Evolutionary conservation across 2,113 vertebrate species (phyloP).

Genomic region (Leiothrix lutea): DNA sequence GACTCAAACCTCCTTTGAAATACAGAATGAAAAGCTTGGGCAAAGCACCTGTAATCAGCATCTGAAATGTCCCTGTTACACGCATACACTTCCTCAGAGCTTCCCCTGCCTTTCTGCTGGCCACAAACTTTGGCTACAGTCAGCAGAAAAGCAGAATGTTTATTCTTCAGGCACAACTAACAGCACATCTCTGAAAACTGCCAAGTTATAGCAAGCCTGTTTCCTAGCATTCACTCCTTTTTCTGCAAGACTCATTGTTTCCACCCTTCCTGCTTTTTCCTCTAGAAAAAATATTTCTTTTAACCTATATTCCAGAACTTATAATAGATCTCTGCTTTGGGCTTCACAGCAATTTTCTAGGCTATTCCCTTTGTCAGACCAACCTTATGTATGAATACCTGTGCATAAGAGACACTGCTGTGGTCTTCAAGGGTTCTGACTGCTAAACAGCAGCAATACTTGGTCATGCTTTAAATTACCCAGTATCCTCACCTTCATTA

Average conservation of each 20-base stretch:
- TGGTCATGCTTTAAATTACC: not conserved
- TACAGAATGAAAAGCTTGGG: not conserved
- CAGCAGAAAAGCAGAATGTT: not conserved
- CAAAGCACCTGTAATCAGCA: not conserved
- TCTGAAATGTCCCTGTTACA: not conserved
- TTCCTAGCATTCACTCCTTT: not conserved
- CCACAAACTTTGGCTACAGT: not conserved
- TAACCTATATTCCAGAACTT: not conserved
- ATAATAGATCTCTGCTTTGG: not conserved
- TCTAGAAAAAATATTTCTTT: not conserved
- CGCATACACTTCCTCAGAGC: not conserved
- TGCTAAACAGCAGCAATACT: accelerated
- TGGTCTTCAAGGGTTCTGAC: not conserved
- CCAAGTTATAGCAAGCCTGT: not conserved
- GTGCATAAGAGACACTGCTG: not conserved
- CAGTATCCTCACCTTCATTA: not conserved
- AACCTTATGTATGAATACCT: not conserved
- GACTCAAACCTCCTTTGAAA: not conserved
- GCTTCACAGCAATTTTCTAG: not conserved
- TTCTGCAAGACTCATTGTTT: not conserved
- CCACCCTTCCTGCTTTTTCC: not conserved
- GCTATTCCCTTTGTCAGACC: not conserved
- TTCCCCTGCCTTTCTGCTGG: not conserved
- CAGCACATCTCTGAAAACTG: not conserved
- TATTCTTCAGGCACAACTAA: not conserved